Evolutionary conservation across 1,140 invertebrate genomes (phyloP), one percentile per base, ranked within the genome.

Genomic region (Papilio xuthus): DNA sequence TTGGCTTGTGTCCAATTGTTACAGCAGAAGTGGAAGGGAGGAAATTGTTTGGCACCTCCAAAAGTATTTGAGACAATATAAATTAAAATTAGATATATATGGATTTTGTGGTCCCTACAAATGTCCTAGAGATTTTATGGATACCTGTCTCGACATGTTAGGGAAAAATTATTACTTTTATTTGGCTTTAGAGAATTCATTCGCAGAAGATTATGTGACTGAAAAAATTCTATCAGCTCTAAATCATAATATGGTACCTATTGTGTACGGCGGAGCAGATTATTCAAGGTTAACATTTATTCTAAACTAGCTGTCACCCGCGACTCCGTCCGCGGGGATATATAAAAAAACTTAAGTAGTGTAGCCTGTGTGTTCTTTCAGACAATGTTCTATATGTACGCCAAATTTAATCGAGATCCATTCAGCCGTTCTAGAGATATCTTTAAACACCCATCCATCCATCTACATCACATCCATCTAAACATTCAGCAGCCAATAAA

Each of bases 1-100:
- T 9, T 97, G 96, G 96, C 95, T 97, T 81, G 96, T 96, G 1
- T 96, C 95, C 56, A 95, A 97, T 86, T 97, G 97, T 87, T 53
- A 83, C 0, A 94, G 95, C 1, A 86, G 86, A 44, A 96, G 95
- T 82, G 88, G 91, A 1, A 92, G 97, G n/a, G 88, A 95, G 77
- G 79, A 93, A 2, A 96, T 95, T 84, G 96, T 95, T 0, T 81
- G 85, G 23, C 90, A 96, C 71, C 90, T 97, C 12, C 85, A 94
- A 53, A 95, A 95, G 53, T 92, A 95, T 72, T 94, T 97, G 53
- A 71, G 83, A 18, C 13, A 18, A 7, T 90, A 88, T 79, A 82
- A 82, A 0, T 83, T 86, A 42, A 84, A 77, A 4, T 94, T 97
- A 0, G 96, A 97, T 85, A 94, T 97, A 60, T 97, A 95, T 84